Evolutionary conservation across 2,113 vertebrate genomes (phyloP), one percentile per base, ranked within the genome.

Genomic region (Myotis davidii): DNA sequence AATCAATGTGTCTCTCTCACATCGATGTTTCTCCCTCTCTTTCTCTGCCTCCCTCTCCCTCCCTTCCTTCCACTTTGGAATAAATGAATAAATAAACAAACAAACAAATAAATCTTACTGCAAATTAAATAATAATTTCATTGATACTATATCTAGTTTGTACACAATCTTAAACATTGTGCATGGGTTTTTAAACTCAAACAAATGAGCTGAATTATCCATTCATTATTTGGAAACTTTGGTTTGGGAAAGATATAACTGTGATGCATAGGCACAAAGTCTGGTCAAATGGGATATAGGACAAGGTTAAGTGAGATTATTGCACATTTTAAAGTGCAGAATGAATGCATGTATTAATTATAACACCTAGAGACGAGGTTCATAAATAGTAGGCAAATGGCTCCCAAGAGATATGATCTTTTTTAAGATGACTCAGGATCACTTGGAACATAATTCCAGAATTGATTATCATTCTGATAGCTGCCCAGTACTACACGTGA

Each of bases 221-320:
- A 29, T 50, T 85, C 86, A 72, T 74, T 25, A 74, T 93, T 85
- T 94, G 65, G 13, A 92, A 32, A 64, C 14, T 77, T 88, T 77
- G 37, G 11, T 86, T 82, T 29, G 8, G 67, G n/a, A 21, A 73
- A 42, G 39, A 76, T 45, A 23, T 6, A 69, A 77, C 6, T 32
- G 21, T 29, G 34, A 77, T 45, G 1, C 10, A 78, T 1, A 34
- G 65, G 29, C 45, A 82, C 64, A 56, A 59, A 84, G 23, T 77
- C 54, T 88, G 48, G 56, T 73, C 21, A 29, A 64, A 8, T 32
- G 25, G 25, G 32, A 45, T 52, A 90, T 82, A 42, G 91, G 83
- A 94, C 79, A 37, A 84, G 37, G 39, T 65, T 91, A 73, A 72
- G 1, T 77, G n/a, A 83, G 45, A 67, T 52, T 20, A 50, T 25